These are phyloP conservation scores for Rugalucina vietnamica DNA, from an alignment of 2,888 invertebrate species.

Conservation along the genomic window DNA sequence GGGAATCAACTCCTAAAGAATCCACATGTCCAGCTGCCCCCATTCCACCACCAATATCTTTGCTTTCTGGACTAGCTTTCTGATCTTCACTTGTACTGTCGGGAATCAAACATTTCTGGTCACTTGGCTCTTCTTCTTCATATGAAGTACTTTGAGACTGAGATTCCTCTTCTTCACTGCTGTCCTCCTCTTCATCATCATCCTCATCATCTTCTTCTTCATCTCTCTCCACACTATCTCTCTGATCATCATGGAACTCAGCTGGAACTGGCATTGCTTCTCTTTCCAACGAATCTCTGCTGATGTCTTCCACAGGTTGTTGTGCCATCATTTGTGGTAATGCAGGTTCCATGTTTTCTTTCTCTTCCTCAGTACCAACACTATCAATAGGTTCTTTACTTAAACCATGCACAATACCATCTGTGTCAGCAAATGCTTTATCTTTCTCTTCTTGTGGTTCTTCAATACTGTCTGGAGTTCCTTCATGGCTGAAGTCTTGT, in stretches of 20 bases:
- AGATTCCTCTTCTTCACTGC: constrained; percentile 55
- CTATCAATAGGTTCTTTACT: not conserved
- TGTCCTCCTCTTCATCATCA: constrained; percentile 72
- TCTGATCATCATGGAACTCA: constrained; percentile 28
- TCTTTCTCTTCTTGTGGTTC: not conserved
- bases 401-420: not conserved
- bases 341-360: constrained; percentile 27
- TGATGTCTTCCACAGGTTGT: not conserved
- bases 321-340: not conserved
- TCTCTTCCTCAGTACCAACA: constrained; percentile 10
- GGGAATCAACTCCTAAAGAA: constrained; percentile 42
- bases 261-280: not conserved
- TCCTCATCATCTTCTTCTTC: constrained; percentile 46
- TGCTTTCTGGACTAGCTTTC: constrained; percentile 27
- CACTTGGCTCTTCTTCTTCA: constrained; percentile 64
- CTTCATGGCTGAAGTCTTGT: not conserved
- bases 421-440: constrained; percentile 6
- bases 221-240: constrained; percentile 52
- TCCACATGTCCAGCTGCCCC: constrained; percentile 39
- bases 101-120: constrained; percentile 64
- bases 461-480: constrained; percentile 6
- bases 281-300: constrained; percentile 57
- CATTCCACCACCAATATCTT: constrained; percentile 46
- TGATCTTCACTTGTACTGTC: constrained; percentile 53
- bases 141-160: constrained; percentile 31